Base-by-base conservation (phyloP, 2,113 vertebrate genomes). In the Anser cygnoides region DNA sequence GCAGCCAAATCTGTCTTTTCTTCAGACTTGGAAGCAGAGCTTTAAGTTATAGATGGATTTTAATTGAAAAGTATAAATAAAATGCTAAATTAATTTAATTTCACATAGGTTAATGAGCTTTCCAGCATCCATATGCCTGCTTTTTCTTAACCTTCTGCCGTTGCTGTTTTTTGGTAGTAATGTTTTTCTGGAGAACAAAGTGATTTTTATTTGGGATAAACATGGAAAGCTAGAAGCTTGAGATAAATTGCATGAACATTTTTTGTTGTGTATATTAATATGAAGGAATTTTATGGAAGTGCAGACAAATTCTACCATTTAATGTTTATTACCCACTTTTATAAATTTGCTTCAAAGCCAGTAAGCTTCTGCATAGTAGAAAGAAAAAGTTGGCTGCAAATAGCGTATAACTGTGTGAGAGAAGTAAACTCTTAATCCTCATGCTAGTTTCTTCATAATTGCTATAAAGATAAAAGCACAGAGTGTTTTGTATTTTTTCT, bases 21-120 rank as follows among this genome's bases (percentile, higher is more conserved):
- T 65, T 82, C 7, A 2, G 22, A 22, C 57, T 85, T 75, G 62
- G 71, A 86, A 87, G 63, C 41, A 62, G 37, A 79, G 20, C 43
- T 83, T 67, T 4, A 26, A n/a, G 49, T 66, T 79, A 8, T 3
- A 71, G 25, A 14, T 35, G 26, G 26, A 33, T 90, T 90, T 78
- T 71, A 74, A 77, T 76, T 73, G 50, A 41, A 49, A 0, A 9
- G 1, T 44, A 43, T 31, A 25, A 67, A 22, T n/a, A 41, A 75
- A 89, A 59, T 20, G 14, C 43, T 68, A 29, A 67, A 46, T 59
- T n/a, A 23, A 22, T 95, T 96, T 92, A 22, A 25, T 95, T 97
- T 91, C 83, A 77, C 41, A 15, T 43, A 62, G 8, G 15, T 62
- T 83, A 63, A 1, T 67, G 74, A 85, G 71, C 39, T 87, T 92